Conservation (phyloP, 2,888 invertebrate genomes). For the Nezara viridula region DNA sequence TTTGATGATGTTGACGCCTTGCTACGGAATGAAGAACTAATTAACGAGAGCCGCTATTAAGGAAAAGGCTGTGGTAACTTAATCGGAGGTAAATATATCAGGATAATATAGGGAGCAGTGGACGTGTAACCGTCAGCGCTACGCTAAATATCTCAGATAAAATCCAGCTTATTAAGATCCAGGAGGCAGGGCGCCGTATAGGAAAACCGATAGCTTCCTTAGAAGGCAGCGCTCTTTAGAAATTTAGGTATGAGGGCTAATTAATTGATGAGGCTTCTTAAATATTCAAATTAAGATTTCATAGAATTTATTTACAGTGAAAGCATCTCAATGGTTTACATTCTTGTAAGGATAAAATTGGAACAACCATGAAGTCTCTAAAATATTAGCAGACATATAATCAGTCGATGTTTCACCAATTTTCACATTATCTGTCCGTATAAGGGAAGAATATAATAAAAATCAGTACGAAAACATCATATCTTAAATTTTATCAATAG, state of each 20-base stretch:
- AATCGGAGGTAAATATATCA: neutral
- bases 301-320: neutral
- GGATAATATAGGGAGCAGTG: neutral
- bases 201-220: neutral
- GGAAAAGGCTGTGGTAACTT: neutral
- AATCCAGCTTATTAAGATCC: neutral
- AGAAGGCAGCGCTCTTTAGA: neutral
- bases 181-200: neutral
- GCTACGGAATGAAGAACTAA: neutral
- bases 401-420: too few species aligned
- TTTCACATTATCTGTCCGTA: too few species aligned
- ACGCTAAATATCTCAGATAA: neutral
- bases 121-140: neutral
- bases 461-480: too few species aligned
- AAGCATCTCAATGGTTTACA: neutral
- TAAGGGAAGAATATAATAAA: too few species aligned
- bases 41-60: neutral
- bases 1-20: neutral
- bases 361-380: too few species aligned
- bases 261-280: neutral
- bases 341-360: too few species aligned
- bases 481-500: too few species aligned
- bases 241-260: neutral
- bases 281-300: neutral
- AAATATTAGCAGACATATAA: too few species aligned